A percentile compares a stretch with the other conserved stretches of the same genome.
Conservation (phyloP, 2,113 vertebrate genomes). For the Microcebus lehilahytsara region DNA sequence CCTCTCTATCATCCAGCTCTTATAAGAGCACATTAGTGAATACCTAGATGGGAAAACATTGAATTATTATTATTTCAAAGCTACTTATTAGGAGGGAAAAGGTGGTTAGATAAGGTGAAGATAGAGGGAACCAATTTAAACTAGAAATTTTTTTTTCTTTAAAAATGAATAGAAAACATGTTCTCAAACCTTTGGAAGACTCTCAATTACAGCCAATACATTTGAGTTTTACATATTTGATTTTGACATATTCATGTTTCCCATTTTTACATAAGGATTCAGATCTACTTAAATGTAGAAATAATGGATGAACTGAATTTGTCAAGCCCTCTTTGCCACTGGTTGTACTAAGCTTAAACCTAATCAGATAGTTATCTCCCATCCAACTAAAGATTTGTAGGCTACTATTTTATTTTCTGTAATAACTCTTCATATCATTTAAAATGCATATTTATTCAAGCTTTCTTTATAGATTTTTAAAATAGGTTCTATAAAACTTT, state of each 20-base stretch:
- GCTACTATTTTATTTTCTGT: background rate
- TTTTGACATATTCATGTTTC: background rate
- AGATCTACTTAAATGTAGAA: background rate
- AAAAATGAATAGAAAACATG: background rate
- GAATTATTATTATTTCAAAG: background rate
- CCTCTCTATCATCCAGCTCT: background rate
- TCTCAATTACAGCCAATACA: background rate
- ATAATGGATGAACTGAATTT: background rate
- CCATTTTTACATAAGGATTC: background rate
- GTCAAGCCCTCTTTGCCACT: background rate
- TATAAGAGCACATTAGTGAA: background rate
- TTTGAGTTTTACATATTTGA: conserved; percentile 32
- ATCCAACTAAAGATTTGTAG: background rate
- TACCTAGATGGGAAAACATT: background rate
- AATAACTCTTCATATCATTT: background rate
- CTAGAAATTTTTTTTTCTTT: background rate
- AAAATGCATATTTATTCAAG: background rate
- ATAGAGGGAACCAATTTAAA: background rate
- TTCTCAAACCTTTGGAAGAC: background rate
- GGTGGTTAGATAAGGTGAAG: background rate
- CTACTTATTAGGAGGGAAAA: background rate
- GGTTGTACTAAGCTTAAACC: background rate
- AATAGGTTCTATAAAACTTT: background rate
- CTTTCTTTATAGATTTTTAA: background rate
- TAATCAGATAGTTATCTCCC: background rate